Base-by-base conservation (phyloP, 1,140 invertebrate genomes). In the Plectrocnemia conspersa region DNA sequence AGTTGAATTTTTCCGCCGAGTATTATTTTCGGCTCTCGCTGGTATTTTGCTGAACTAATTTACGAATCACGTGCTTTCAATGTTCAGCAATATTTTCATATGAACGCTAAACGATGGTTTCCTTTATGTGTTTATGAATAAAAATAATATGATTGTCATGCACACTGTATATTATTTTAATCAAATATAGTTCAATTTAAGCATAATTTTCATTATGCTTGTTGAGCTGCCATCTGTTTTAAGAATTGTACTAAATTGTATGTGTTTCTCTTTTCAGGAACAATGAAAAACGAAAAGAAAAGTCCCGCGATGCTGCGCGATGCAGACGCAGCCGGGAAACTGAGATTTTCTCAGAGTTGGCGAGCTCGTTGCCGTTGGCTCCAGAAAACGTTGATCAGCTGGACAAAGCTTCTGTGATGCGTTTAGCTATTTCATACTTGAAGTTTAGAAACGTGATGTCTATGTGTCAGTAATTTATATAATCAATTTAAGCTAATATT, bases 231-330 rank as follows among this genome's bases (percentile, higher is more conserved):
- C n/a, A n/a, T n/a, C n/a, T n/a, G n/a, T 38, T 24, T 27, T n/a
- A n/a, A n/a, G n/a, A n/a, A n/a, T n/a, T n/a, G n/a, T n/a, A 22
- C n/a, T n/a, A n/a, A n/a, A 56, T 49, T 33, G 32, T 36, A 3
- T 32, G 2, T 25, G 19, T 38, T 52, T 66, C 62, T 65, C 60
- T 65, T 77, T 77, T n/a, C 74, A 93, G 90, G 81, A 93, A 89
- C 66, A 91, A 93, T 73, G 93, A 98, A 71, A 91, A 94, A 64
- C 79, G 93, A n/a, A 96, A 97, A 72, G 94, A 97, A 73, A 95
- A 96, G 66, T 97, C 93, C 1, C 81, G 93, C 40, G 91, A 97
- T 74, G 95, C 94, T 2, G 95, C 94, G 0, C 78, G 93, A 64
- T 93, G 84, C 66, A 81, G 95, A 23, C 82, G 95, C 29, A 92